phyloP scores from a whole-genome alignment of 2,113 vertebrate species.

The Nycticorax nycticorax region DNA sequence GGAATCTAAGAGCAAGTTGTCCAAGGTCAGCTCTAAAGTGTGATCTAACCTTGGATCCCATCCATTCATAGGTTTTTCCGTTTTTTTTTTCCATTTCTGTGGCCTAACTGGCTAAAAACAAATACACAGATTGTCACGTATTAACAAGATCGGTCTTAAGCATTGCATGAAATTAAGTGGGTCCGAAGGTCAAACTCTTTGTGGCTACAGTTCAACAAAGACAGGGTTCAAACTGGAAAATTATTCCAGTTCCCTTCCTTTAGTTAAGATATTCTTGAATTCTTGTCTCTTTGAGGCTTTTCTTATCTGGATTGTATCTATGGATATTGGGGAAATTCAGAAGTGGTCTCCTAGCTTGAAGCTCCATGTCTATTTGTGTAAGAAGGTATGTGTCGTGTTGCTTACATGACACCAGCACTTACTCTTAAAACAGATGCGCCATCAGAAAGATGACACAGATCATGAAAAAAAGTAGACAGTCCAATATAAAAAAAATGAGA shows the following conservation, averaged over 20 bases:
- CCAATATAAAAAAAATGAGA: background rate
- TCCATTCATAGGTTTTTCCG: background rate
- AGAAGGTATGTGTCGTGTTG: background rate
- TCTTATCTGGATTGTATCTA: background rate
- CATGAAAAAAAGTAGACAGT: background rate
- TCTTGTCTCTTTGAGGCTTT: background rate
- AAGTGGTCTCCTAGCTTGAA: background rate
- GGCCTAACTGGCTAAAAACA: background rate
- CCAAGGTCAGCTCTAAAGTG: slow-evolving; percentile 8
- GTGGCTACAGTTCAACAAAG: background rate
- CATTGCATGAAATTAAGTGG: background rate
- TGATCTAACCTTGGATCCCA: background rate
- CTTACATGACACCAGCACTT: background rate
- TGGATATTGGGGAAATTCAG: background rate
- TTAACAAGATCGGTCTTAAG: background rate
- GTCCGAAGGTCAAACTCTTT: background rate
- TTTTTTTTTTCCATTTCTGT: background rate
- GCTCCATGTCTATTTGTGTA: background rate
- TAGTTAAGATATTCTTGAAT: background rate
- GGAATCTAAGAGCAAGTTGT: background rate
- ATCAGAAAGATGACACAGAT: background rate
- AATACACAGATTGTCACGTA: background rate
- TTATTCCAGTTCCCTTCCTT: background rate
- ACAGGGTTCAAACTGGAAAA: background rate
- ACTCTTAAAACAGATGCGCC: background rate